Evolutionary conservation across 2,113 vertebrate species (phyloP).

Genomic region (Illadopsis cleaveri): DNA sequence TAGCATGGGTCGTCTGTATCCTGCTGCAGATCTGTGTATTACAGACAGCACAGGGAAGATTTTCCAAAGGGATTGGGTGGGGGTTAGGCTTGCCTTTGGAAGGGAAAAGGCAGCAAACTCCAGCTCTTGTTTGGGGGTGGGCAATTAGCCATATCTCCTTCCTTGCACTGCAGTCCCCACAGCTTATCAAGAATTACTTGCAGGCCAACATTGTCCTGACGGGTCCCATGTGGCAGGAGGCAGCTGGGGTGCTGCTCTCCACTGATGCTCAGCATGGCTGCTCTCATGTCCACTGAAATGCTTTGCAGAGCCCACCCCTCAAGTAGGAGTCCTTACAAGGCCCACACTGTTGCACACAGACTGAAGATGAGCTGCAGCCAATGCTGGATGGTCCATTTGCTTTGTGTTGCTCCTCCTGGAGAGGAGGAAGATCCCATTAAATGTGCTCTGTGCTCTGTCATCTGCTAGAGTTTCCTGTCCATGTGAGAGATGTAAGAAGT

Average conservation of each 20-base stretch:
- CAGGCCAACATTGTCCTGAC: neutral
- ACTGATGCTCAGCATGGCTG: neutral
- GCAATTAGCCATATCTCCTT: neutral
- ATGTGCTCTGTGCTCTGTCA: neutral
- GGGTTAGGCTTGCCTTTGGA: neutral
- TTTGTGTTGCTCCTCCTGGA: neutral
- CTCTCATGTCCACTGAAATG: neutral
- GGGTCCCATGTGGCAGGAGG: neutral
- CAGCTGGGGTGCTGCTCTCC: neutral
- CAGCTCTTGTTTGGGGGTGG: neutral
- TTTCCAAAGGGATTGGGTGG: neutral
- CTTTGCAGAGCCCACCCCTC: neutral
- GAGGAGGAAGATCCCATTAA: neutral
- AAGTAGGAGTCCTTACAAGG: neutral
- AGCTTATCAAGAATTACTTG: neutral
- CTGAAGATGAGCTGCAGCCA: neutral
- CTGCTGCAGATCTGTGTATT: neutral
- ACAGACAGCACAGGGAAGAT: neutral
- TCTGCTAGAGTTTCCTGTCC: neutral
- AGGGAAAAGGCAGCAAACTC: neutral
- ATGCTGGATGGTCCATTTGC: neutral
- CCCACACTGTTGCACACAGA: neutral
- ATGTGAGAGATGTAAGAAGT: neutral
- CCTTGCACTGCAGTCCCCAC: neutral
- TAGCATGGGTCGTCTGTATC: neutral